Conservation (phyloP, 2,113 vertebrate species). For the Oplegnathus fasciatus region DNA sequence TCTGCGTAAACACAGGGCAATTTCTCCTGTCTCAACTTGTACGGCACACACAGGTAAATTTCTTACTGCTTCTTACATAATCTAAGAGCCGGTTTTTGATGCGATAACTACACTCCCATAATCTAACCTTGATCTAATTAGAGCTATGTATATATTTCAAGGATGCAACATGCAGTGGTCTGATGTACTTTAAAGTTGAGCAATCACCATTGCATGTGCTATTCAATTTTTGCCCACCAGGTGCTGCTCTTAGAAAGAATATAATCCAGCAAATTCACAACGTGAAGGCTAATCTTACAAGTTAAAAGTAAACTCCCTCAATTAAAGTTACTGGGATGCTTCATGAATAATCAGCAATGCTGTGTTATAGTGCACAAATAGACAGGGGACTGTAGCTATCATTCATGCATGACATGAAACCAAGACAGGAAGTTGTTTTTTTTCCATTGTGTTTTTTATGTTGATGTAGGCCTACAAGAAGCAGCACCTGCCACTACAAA, state of each 20-base stretch:
- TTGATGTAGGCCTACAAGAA: background rate
- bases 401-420: background rate
- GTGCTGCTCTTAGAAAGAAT: constrained; percentile 53
- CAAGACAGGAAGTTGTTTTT: background rate
- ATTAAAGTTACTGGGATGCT: background rate
- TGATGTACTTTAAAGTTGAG: background rate
- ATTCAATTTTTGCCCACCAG: constrained; percentile 47
- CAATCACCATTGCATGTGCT: background rate
- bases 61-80: background rate
- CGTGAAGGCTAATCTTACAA: background rate
- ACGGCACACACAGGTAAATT: background rate
- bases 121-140: background rate
- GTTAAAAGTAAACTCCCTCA: background rate
- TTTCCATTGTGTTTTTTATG: background rate
- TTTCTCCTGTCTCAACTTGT: background rate
- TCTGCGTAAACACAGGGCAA: background rate
- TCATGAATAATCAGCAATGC: background rate
- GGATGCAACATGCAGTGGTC: no score
- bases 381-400: background rate
- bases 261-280: background rate
- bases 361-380: background rate
- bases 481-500: background rate
- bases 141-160: background rate
- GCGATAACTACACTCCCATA: background rate
- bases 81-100: no score